Percentiles rank a stretch among this genome's conserved stretches.
phyloP scores from a whole-genome alignment of 2,888 invertebrate genomes.

The Drosophila nigritarsus region DNA sequence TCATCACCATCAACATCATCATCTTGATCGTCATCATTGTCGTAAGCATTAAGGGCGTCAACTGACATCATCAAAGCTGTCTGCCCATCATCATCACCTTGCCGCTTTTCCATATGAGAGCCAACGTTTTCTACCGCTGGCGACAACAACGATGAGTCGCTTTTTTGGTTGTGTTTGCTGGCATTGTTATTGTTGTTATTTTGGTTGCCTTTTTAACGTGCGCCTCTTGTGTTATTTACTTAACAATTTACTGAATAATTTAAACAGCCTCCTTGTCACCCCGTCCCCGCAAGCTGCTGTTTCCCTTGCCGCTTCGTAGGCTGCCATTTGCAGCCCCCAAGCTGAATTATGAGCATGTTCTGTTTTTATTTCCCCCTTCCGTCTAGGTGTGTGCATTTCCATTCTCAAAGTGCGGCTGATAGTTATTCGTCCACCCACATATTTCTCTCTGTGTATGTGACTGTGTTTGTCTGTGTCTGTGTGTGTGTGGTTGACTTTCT shows the following conservation, averaged over 20 bases:
- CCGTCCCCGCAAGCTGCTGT: not conserved
- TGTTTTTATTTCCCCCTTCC: conserved; percentile 30
- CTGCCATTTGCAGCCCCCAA: conserved; percentile 12
- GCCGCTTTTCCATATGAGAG: conserved; percentile 44
- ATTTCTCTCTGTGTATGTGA: conserved; percentile 49
- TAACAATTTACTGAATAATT: conserved; percentile 81
- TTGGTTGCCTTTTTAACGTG: conserved; percentile 68
- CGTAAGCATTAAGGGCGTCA: conserved; percentile 9
- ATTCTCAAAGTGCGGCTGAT: conserved; percentile 40
- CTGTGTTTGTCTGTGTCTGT: conserved; percentile 26
- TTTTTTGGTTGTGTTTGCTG: conserved; percentile 40
- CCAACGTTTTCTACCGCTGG: conserved; percentile 11
- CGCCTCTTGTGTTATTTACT: conserved; percentile 75
- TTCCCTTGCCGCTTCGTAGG: conserved; percentile 53
- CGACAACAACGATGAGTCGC: conserved; percentile 30
- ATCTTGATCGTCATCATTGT: conserved; percentile 16
- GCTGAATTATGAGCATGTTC: conserved; percentile 66
- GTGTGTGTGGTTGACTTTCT: conserved; percentile 31
- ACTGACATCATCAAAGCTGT: conserved; percentile 28
- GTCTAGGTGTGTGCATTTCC: conserved; percentile 28
- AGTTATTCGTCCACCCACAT: conserved; percentile 50
- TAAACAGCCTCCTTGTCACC: conserved; percentile 51
- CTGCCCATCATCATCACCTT: conserved; percentile 40
- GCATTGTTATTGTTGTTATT: conserved; percentile 45
- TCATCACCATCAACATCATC: conserved; percentile 33